Percentiles rank a stretch among this genome's conserved stretches.
phyloP scores from a whole-genome alignment of 2,888 invertebrate genomes.

The Cordilura impudica region DNA sequence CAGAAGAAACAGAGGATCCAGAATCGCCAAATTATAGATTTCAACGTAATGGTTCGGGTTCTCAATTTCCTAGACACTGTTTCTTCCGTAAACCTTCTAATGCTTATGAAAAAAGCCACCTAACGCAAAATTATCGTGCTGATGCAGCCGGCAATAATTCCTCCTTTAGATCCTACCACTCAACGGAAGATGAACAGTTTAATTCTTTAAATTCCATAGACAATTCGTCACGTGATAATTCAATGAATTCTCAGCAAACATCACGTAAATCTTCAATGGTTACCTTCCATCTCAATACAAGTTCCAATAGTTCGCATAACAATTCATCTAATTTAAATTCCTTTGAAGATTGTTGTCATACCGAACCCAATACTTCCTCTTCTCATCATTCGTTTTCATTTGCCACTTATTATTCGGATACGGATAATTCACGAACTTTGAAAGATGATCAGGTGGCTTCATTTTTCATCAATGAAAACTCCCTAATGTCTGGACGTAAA shows the following conservation, averaged over 20 bases:
- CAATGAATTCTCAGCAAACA: conserved; percentile 65
- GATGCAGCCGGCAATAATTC: conserved; percentile 45
- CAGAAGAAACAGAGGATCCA: conserved; percentile 36
- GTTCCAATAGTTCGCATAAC: conserved; percentile 56
- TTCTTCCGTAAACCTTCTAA: conserved; percentile 74
- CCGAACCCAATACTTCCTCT: conserved; percentile 29
- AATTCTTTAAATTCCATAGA: conserved; percentile 72
- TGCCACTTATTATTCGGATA: conserved; percentile 67
- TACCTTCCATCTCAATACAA: conserved; percentile 72
- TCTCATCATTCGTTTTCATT: conserved; percentile 70
- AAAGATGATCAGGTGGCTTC: conserved; percentile 20
- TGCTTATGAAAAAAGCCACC: conserved; percentile 58
- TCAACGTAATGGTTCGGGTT: conserved; percentile 76
- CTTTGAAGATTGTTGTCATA: conserved; percentile 36
- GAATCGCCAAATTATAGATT: conserved; percentile 69
- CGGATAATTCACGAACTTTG: conserved; percentile 41
- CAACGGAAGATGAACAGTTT: conserved; percentile 62
- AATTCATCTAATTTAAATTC: conserved; percentile 57
- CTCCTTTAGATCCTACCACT: conserved; percentile 55
- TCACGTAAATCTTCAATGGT: conserved; percentile 77
- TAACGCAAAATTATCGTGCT: conserved; percentile 36
- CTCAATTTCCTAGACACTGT: conserved; percentile 76
- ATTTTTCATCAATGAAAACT: conserved; percentile 66
- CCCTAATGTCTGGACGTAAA: conserved; percentile 71
- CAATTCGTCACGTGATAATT: conserved; percentile 70